phyloP scores from a whole-genome alignment of 2,797 vertebrate genomes.

The Urophycis tenuis region DNA sequence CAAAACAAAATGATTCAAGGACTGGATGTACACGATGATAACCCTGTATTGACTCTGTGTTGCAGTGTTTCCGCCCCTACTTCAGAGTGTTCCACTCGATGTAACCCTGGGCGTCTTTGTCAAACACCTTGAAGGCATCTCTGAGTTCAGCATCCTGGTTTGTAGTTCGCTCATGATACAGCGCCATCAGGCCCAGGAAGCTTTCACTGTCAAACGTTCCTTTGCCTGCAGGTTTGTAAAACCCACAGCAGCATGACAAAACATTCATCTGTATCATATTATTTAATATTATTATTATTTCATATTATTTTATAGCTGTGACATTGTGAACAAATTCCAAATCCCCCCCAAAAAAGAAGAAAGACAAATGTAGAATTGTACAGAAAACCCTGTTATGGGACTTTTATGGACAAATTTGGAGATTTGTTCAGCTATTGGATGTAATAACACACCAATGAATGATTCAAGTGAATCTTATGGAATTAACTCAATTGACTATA shows the following conservation, averaged over 20 bases:
- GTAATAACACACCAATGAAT: neutral
- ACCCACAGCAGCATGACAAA: neutral
- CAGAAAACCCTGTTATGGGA: neutral
- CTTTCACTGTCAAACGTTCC: conserved; percentile 59
- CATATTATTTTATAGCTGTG: neutral
- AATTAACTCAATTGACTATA: neutral
- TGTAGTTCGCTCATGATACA: conserved; percentile 62
- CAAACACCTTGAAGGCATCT: conserved; percentile 65
- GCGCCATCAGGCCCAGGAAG: conserved; percentile 61
- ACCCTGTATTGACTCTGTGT: no score
- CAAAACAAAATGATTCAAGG: neutral
- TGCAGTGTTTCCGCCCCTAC: conserved; percentile 35
- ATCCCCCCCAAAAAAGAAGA: neutral
- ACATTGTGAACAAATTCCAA: neutral
- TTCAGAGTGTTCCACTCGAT: conserved; percentile 67
- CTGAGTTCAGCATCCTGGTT: conserved; percentile 66
- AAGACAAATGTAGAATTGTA: neutral
- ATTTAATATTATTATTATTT: no score
- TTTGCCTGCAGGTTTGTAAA: conserved; percentile 51
- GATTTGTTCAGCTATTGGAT: neutral
- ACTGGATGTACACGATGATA: neutral
- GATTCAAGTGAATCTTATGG: neutral
- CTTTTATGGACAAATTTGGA: no score
- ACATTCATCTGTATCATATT: neutral
- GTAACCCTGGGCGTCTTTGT: conserved; percentile 67